phyloP scores from a whole-genome alignment of 1,140 invertebrate genomes.

The Drosophila littoralis region DNA sequence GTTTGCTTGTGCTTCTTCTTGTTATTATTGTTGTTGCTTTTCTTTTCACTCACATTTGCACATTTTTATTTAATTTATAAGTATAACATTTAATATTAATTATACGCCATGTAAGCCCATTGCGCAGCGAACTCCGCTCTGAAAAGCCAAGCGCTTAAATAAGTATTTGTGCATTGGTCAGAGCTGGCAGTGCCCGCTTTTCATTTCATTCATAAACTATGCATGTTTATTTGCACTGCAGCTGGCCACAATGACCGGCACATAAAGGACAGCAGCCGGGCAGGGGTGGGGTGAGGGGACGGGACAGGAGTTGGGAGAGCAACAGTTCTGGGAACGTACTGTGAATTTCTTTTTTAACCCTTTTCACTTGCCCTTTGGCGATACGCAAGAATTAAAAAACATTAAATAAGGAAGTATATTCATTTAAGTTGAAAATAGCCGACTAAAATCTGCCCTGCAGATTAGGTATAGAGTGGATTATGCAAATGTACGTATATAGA shows the following conservation, averaged over 20 bases:
- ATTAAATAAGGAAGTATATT: not conserved
- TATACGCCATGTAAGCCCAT: constrained; percentile 76
- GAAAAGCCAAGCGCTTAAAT: constrained; percentile 69
- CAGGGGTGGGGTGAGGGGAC: not conserved
- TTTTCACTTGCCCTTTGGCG: constrained; percentile 56
- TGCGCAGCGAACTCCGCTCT: constrained; percentile 42
- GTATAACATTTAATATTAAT: constrained; percentile 82
- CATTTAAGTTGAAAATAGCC: not conserved
- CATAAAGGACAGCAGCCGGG: constrained; percentile 28
- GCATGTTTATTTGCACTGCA: constrained; percentile 77
- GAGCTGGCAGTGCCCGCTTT: constrained; percentile 49
- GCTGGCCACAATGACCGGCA: constrained; percentile 71
- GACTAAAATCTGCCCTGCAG: constrained; percentile 10
- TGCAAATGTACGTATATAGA: too few relatives aligned
- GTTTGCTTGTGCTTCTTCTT: constrained; percentile 10
- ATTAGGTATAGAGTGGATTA: not conserved
- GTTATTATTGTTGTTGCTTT: not conserved
- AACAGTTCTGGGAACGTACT: constrained; percentile 13
- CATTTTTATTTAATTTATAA: constrained; percentile 81
- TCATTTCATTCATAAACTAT: constrained; percentile 81
- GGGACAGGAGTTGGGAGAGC: not conserved
- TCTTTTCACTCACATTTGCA: constrained; percentile 24
- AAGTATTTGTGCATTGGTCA: constrained; percentile 44
- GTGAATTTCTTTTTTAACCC: constrained; percentile 57
- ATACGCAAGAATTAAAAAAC: constrained; percentile 28